Percentiles rank a stretch among this genome's conserved stretches.
Evolutionary conservation across 2,888 invertebrate species (phyloP).

Genomic region (Peribatodes rhomboidaria): DNA sequence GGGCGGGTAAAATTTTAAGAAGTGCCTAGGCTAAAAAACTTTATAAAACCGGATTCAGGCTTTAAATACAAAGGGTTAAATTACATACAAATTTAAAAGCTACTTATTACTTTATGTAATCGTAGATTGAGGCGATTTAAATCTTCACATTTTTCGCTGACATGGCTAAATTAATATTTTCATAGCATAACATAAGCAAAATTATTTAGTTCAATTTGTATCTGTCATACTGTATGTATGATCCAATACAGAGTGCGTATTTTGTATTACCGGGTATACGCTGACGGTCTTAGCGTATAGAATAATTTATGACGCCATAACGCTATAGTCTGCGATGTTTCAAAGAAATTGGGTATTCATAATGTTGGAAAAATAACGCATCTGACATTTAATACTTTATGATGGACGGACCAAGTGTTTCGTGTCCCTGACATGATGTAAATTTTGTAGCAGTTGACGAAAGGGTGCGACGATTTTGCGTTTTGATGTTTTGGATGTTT

Average conservation of each 20-base stretch:
- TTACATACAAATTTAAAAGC: too few relatives aligned
- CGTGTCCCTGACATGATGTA: slow-evolving; percentile 40
- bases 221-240: slow-evolving; percentile 2
- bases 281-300: slow-evolving; percentile 54
- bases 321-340: slow-evolving; percentile 45
- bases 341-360: slow-evolving; percentile 39
- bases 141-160: too few relatives aligned
- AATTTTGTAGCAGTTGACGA: slow-evolving; percentile 46
- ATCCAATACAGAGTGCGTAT: slow-evolving; percentile 49
- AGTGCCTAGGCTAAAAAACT: too few relatives aligned
- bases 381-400: slow-evolving; percentile 35
- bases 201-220: background rate
- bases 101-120: too few relatives aligned
- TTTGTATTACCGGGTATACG: slow-evolving; percentile 54
- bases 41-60: too few relatives aligned
- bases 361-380: slow-evolving; percentile 34
- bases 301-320: slow-evolving; percentile 63
- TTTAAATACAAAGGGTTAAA: too few relatives aligned
- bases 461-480: slow-evolving; percentile 26
- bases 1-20: too few relatives aligned
- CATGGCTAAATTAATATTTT: too few relatives aligned
- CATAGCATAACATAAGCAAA: too few relatives aligned
- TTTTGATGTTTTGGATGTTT: background rate
- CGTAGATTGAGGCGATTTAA: too few relatives aligned
- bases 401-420: slow-evolving; percentile 34